Conservation (phyloP, 2,888 invertebrate genomes). For the Eudemis profundana region DNA sequence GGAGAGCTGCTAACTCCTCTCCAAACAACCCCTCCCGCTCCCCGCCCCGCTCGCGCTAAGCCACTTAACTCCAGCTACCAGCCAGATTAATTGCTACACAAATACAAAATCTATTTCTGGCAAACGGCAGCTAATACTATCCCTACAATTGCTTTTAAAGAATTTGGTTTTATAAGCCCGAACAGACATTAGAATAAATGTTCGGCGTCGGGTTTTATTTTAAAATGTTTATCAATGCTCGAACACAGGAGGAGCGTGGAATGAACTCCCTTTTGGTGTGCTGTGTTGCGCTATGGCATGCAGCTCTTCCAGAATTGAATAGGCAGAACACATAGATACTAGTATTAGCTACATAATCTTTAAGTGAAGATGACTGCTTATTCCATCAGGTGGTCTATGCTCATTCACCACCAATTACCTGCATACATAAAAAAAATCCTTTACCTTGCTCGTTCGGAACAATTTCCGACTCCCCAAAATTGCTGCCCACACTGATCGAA, state of each 20-base stretch:
- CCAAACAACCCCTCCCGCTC: constrained; percentile 46
- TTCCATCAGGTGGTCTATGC: too few species aligned
- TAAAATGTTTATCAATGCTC: constrained; percentile 20
- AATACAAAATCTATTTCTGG: constrained; percentile 39
- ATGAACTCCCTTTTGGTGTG: too few species aligned
- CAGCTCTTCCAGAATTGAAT: too few species aligned
- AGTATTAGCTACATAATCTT: too few species aligned
- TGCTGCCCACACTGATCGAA: too few species aligned
- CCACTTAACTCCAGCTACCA: constrained; percentile 41
- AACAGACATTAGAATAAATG: constrained; percentile 15
- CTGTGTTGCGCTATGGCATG: too few species aligned
- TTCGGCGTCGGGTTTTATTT: constrained; percentile 12
- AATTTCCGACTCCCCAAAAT: too few species aligned
- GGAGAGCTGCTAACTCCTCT: constrained; percentile 48
- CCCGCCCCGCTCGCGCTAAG: constrained; percentile 36
- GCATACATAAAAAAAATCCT: too few species aligned
- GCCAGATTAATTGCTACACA: constrained; percentile 44
- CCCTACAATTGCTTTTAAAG: constrained; percentile 36
- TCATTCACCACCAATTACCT: too few species aligned
- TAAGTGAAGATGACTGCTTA: too few species aligned
- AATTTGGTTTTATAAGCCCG: constrained; percentile 39
- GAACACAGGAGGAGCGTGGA: not conserved
- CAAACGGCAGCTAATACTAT: constrained; percentile 32
- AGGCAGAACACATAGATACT: too few species aligned
- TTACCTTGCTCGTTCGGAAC: too few species aligned